These are phyloP conservation scores for Tenebrio molitor DNA, from an alignment of 1,140 invertebrate genomes.

Conservation along the genomic window DNA sequence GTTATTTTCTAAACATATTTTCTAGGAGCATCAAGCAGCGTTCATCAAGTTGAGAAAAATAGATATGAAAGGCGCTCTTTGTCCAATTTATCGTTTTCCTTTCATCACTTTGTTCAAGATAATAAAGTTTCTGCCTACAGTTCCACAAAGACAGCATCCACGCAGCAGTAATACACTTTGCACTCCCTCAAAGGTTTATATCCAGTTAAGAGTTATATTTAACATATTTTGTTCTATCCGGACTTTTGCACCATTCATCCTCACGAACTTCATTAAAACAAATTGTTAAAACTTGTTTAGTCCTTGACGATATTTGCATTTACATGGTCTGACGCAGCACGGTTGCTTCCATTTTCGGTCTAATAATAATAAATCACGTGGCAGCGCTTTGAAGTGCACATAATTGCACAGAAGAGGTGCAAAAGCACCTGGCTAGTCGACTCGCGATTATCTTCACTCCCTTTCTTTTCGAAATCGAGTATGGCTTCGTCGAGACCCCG, in stretches of 20 bases:
- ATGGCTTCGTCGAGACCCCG: slow-evolving; percentile 43
- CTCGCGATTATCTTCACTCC: slow-evolving; percentile 9
- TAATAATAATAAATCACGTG: too few species aligned
- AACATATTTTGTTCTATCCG: slow-evolving; percentile 18
- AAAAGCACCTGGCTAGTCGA: background rate
- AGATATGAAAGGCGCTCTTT: slow-evolving; percentile 5
- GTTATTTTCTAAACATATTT: slow-evolving; percentile 21
- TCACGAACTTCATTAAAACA: background rate
- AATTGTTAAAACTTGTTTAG: too few species aligned
- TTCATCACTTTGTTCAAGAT: slow-evolving; percentile 38
- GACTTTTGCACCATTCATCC: slow-evolving; percentile 14
- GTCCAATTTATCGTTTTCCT: slow-evolving; percentile 32
- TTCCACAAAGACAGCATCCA: slow-evolving; percentile 27
- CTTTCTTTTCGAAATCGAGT: slow-evolving; percentile 2
- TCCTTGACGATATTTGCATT: too few species aligned
- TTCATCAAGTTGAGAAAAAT: slow-evolving; percentile 22
- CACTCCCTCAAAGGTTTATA: slow-evolving; percentile 32
- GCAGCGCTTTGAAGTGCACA: too few species aligned
- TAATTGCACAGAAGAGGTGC: too few species aligned
- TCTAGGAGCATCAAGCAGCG: background rate
- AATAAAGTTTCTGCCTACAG: slow-evolving; percentile 31
- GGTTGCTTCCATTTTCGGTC: too few species aligned
- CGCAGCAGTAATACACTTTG: slow-evolving; percentile 26
- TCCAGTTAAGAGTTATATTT: slow-evolving; percentile 32
- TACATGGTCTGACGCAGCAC: too few species aligned